Evolutionary conservation across 2,888 invertebrate genomes (phyloP).

Genomic region (Drosophila imparisetae): DNA sequence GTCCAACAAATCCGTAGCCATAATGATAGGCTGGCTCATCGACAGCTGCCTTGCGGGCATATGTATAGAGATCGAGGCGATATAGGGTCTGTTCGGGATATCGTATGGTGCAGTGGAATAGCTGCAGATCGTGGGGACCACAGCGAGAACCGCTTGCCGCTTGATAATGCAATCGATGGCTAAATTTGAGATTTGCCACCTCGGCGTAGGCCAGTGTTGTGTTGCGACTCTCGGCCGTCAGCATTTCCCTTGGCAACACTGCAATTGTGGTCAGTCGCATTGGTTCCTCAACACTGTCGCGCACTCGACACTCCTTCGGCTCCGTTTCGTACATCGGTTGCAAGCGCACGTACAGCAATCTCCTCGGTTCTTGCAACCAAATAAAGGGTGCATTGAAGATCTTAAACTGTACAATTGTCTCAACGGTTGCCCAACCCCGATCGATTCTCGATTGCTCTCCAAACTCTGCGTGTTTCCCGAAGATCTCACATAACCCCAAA

Average conservation of each 20-base stretch:
- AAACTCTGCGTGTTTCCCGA: conserved; percentile 88
- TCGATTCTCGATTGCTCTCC: conserved; percentile 87
- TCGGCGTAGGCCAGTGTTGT: conserved; percentile 85
- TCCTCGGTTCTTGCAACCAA: conserved; percentile 88
- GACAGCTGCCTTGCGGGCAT: conserved; percentile 86
- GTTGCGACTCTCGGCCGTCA: neutral
- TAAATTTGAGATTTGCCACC: conserved; percentile 88
- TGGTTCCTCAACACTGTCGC: accelerated
- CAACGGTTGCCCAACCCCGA: conserved; percentile 92
- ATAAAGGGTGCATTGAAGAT: conserved; percentile 91
- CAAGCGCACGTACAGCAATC: conserved; percentile 88
- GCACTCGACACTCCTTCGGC: conserved; percentile 56
- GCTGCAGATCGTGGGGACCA: conserved; percentile 89
- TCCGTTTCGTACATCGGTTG: conserved; percentile 88
- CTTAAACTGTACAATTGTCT: conserved; percentile 92
- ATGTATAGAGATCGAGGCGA: conserved; percentile 92
- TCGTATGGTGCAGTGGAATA: conserved; percentile 90
- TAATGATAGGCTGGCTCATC: conserved; percentile 92
- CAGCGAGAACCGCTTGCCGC: conserved; percentile 91
- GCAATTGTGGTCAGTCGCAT: neutral
- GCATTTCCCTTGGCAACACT: neutral
- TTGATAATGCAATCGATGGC: conserved; percentile 86
- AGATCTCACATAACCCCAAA: conserved; percentile 85
- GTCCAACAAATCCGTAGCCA: conserved; percentile 94
- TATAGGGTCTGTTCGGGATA: conserved; percentile 91